Evolutionary conservation across 2,888 invertebrate genomes (phyloP).

Genomic region (Meiosimyza platycephala): DNA sequence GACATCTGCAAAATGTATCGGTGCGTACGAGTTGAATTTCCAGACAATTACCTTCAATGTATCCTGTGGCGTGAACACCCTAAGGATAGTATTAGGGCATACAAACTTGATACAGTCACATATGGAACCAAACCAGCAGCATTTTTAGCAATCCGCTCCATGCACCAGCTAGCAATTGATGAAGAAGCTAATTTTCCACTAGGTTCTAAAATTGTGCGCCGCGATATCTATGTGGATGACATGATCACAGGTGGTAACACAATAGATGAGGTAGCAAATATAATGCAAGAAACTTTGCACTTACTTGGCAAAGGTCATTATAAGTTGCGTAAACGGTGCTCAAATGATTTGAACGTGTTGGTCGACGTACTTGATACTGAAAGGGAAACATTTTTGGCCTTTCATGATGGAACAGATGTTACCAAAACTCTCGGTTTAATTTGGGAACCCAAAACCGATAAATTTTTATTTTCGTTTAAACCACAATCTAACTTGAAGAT

Average conservation of each 20-base stretch:
- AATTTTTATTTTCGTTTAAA: conserved; percentile 34
- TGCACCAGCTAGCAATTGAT: conserved; percentile 35
- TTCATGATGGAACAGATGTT: conserved; percentile 40
- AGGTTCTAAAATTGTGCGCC: conserved; percentile 32
- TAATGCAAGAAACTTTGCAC: not conserved
- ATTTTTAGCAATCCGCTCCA: conserved; percentile 34
- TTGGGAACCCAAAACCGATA: conserved; percentile 38
- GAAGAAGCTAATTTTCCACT: conserved; percentile 31
- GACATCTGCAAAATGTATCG: conserved; percentile 25
- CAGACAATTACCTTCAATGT: conserved; percentile 35
- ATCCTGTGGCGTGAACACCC: conserved; percentile 38
- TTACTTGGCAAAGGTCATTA: conserved; percentile 1
- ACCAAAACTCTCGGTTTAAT: conserved; percentile 41
- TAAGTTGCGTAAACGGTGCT: conserved; percentile 35
- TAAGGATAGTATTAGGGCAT: conserved; percentile 32
- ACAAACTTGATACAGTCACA: conserved; percentile 17
- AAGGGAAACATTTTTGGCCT: conserved; percentile 29
- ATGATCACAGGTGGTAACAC: conserved; percentile 38
- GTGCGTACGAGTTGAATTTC: conserved; percentile 17
- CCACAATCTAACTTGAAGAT: conserved; percentile 1
- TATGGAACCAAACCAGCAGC: conserved; percentile 35
- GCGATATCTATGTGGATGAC: conserved; percentile 38
- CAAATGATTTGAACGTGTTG: conserved; percentile 28
- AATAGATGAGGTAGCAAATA: conserved; percentile 24
- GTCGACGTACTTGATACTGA: conserved; percentile 2